Conservation (phyloP, 2,113 vertebrate genomes). For the Lophura nycthemera region DNA sequence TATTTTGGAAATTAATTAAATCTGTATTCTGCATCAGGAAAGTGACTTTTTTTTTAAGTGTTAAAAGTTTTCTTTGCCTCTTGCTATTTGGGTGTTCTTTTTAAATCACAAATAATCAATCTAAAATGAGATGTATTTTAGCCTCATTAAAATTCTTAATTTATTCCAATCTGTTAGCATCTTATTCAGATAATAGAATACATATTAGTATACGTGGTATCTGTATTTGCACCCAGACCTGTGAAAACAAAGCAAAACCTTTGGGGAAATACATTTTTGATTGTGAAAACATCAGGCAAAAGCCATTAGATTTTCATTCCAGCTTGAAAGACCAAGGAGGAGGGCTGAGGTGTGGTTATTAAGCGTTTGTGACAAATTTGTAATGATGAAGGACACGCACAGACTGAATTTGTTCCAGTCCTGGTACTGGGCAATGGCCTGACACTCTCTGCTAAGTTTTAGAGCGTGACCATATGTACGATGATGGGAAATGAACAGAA, state of each 20-base stretch:
- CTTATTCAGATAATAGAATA: background rate
- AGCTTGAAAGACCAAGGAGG: background rate
- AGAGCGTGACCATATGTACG: accelerated
- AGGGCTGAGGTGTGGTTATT: background rate
- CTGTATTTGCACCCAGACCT: background rate
- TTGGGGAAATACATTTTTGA: background rate
- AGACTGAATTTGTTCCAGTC: background rate
- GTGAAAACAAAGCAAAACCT: background rate
- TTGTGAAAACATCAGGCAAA: background rate
- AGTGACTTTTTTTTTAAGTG: background rate
- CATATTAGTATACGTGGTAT: background rate
- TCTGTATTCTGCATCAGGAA: slow-evolving; percentile 26
- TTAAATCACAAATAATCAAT: background rate
- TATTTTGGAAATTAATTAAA: slow-evolving; percentile 45
- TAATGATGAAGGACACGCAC: background rate
- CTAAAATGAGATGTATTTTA: slow-evolving; percentile 41
- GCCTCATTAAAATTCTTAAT: slow-evolving; percentile 1
- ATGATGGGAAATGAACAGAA: background rate
- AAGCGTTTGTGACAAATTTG: background rate
- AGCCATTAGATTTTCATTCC: background rate
- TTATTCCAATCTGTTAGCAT: slow-evolving; percentile 34
- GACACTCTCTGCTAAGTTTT: background rate
- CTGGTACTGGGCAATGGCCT: background rate
- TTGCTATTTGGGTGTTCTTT: background rate
- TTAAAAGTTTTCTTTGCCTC: background rate